These are phyloP conservation scores for Rhynchomys soricoides DNA, from an alignment of 2,113 vertebrate species.

Conservation along the genomic window DNA sequence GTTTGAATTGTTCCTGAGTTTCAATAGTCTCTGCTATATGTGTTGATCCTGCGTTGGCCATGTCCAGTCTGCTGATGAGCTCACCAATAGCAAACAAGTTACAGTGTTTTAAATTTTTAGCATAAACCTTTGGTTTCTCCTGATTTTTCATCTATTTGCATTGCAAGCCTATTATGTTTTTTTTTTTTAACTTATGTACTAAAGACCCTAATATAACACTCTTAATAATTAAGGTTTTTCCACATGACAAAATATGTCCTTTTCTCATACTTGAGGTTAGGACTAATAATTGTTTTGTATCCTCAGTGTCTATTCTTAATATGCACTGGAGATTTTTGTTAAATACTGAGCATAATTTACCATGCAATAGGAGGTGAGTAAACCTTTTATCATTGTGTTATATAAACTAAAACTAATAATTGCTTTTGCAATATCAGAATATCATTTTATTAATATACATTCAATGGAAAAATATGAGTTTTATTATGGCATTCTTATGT, in stretches of 20 bases:
- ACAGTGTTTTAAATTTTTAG: not conserved
- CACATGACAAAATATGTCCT: not conserved
- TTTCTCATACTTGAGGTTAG: constrained; percentile 6
- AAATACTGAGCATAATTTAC: not conserved
- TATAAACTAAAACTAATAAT: not conserved
- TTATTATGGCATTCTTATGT: not conserved
- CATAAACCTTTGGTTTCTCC: constrained; percentile 7
- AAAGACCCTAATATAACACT: constrained; percentile 7
- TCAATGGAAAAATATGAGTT: not conserved
- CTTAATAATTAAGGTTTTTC: not conserved
- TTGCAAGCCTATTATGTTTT: not conserved
- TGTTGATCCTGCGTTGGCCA: not conserved
- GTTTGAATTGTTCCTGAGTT: constrained; percentile 10
- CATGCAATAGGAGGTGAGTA: not conserved
- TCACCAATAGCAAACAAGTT: not conserved
- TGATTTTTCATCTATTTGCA: constrained; percentile 18
- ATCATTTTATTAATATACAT: not conserved
- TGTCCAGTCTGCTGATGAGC: not conserved
- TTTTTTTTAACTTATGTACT: not conserved
- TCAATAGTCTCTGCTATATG: not conserved
- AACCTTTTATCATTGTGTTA: not conserved
- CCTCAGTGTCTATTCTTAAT: not conserved
- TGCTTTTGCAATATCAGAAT: not conserved
- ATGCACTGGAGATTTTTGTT: constrained; percentile 17
- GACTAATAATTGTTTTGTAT: not conserved